Evolutionary conservation across 30 jellyfish, hydroid and myxozoan genomes (phyloP).

Genomic region (Aurelia aurita): DNA sequence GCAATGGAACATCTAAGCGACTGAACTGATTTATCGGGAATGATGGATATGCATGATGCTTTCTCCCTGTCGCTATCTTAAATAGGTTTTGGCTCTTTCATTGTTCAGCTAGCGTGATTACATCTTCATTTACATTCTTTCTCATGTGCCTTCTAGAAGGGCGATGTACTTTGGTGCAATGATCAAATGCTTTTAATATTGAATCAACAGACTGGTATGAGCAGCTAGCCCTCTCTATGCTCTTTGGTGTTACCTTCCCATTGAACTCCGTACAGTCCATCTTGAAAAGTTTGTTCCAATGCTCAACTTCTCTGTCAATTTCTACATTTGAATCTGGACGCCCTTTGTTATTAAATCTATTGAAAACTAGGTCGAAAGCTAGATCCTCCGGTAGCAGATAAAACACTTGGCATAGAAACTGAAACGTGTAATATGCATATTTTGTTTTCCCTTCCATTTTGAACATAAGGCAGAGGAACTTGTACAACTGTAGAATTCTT

Average conservation of each 20-base stretch:
- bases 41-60: background rate
- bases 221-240: background rate
- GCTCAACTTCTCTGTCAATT: slow-evolving; percentile 33
- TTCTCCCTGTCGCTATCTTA: background rate
- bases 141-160: background rate
- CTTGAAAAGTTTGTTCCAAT: slow-evolving; percentile 13
- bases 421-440: slow-evolving; percentile 22
- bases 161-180: background rate
- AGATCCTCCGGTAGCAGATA: slow-evolving; percentile 28
- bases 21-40: slow-evolving; percentile 18
- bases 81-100: background rate
- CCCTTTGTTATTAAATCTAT: slow-evolving; percentile 39
- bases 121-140: background rate
- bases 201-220: slow-evolving; percentile 2
- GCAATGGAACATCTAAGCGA: slow-evolving; percentile 21
- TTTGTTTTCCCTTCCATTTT: slow-evolving; percentile 3
- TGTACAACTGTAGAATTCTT: slow-evolving; percentile 15
- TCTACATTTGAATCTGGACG: slow-evolving; percentile 13
- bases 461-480: slow-evolving; percentile 2
- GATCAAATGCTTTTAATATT: background rate
- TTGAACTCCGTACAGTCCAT: slow-evolving; percentile 21
- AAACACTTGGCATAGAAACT: slow-evolving; percentile 9
- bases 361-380: slow-evolving; percentile 10
- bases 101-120: slow-evolving; percentile 15
- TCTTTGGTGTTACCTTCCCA: slow-evolving; percentile 23